phyloP scores from a whole-genome alignment of 1,140 invertebrate species.

The Diprion similis region DNA sequence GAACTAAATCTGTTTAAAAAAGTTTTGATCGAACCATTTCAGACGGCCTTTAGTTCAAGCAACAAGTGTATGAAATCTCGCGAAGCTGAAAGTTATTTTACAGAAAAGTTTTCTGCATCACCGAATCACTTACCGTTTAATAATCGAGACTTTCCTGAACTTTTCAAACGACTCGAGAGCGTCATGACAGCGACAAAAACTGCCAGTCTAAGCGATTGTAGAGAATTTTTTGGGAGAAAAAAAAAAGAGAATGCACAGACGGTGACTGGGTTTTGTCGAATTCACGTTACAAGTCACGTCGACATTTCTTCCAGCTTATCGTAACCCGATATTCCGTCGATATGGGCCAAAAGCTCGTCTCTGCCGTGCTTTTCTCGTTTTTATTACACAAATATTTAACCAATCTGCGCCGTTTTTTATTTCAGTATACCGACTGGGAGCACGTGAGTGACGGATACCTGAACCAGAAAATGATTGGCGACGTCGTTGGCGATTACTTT shows the following conservation, averaged over 20 bases:
- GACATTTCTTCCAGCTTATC: too few relatives aligned
- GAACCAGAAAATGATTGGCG: slow-evolving; percentile 85
- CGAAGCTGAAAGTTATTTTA: slow-evolving; percentile 2
- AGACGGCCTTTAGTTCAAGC: not conserved
- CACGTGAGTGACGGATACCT: slow-evolving; percentile 79
- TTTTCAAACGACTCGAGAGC: too few relatives aligned
- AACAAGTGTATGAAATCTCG: not conserved
- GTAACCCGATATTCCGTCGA: too few relatives aligned
- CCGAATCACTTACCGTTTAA: not conserved
- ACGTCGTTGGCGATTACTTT: slow-evolving; percentile 91
- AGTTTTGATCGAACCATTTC: slow-evolving; percentile 4
- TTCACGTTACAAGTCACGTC: too few relatives aligned
- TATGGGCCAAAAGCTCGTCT: too few relatives aligned
- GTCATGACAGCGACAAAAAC: too few relatives aligned
- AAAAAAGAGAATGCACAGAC: too few relatives aligned
- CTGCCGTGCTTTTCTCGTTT: too few relatives aligned
- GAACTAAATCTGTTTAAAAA: not conserved
- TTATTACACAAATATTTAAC: not conserved
- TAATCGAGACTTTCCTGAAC: too few relatives aligned
- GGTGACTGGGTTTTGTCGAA: too few relatives aligned
- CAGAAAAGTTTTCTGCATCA: not conserved
- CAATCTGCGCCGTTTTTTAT: slow-evolving; percentile 35
- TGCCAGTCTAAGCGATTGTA: too few relatives aligned
- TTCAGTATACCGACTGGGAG: slow-evolving; percentile 92
- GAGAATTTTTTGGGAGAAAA: too few relatives aligned